These are phyloP conservation scores for Drosophila cracens DNA, from an alignment of 2,888 invertebrate species.

Conservation along the genomic window DNA sequence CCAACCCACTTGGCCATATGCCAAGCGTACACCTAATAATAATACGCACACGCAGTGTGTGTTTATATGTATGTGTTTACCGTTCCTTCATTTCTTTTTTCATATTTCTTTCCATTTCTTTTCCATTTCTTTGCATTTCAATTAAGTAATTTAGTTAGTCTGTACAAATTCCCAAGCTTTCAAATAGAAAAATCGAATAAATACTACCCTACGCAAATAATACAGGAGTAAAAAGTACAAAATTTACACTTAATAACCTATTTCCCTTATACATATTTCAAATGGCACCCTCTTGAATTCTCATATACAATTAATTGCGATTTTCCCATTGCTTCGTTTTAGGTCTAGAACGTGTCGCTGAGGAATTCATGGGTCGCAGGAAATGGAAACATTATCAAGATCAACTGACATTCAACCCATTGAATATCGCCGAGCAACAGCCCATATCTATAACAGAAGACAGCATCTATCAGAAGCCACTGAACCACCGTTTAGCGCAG, in stretches of 20 bases:
- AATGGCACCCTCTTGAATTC: conserved; percentile 16
- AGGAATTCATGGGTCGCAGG: conserved; percentile 98
- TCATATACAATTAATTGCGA: conserved; percentile 1
- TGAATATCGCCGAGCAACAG: conserved; percentile 79
- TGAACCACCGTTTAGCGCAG: conserved; percentile 70
- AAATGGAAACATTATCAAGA: conserved; percentile 98
- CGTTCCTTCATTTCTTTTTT: not conserved
- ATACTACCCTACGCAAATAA: conserved; percentile 59
- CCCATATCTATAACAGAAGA: conserved; percentile 67
- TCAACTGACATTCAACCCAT: conserved; percentile 87
- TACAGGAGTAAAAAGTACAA: conserved; percentile 33
- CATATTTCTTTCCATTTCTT: conserved; percentile 21
- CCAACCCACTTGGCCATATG: conserved; percentile 1
- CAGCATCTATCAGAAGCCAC: conserved; percentile 52
- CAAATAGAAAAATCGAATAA: conserved; percentile 37
- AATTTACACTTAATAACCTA: conserved; percentile 38
- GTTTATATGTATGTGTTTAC: conserved; percentile 20
- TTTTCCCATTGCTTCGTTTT: conserved; percentile 44
- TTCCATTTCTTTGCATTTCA: conserved; percentile 55
- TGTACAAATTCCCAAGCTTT: conserved; percentile 69
- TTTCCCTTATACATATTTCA: conserved; percentile 39
- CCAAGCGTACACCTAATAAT: conserved; percentile 59
- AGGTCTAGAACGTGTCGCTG: conserved; percentile 98
- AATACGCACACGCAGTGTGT: conserved; percentile 70
- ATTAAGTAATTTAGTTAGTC: conserved; percentile 70